Evolutionary conservation across 2,888 invertebrate genomes (phyloP).

Genomic region (Molorchus minor): DNA sequence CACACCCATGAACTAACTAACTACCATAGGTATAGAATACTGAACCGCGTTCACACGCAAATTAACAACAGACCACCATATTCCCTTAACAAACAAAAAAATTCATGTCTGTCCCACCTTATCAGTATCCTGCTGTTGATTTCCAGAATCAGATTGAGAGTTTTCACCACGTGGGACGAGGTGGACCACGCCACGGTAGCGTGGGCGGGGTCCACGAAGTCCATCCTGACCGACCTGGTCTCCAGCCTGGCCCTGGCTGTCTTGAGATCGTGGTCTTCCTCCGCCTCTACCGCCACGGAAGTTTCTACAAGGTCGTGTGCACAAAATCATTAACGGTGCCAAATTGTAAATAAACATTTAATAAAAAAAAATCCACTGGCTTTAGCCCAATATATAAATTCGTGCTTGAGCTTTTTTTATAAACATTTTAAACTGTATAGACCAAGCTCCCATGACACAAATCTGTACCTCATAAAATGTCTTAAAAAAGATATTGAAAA

Average conservation of each 20-base stretch:
- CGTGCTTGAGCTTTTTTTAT: neutral
- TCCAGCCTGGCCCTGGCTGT: conserved; percentile 62
- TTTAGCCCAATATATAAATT: neutral
- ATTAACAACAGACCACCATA: too few relatives aligned
- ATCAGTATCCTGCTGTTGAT: conserved; percentile 27
- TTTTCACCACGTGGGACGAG: conserved; percentile 58
- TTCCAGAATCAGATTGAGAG: conserved; percentile 61
- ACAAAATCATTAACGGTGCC: neutral
- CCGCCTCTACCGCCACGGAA: conserved; percentile 74
- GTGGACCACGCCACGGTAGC: conserved; percentile 62
- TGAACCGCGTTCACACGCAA: too few relatives aligned
- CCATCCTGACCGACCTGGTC: conserved; percentile 59
- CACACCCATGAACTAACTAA: too few relatives aligned
- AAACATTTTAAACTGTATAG: too few relatives aligned
- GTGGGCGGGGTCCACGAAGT: conserved; percentile 60
- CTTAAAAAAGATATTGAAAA: too few relatives aligned
- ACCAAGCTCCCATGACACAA: too few relatives aligned
- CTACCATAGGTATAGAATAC: too few relatives aligned
- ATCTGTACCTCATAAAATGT: too few relatives aligned
- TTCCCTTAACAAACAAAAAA: neutral
- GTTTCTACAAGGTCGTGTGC: conserved; percentile 64
- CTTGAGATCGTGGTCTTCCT: conserved; percentile 67
- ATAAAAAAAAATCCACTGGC: neutral
- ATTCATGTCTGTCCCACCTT: conserved; percentile 48
- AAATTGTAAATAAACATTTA: neutral